Conservation (phyloP, 2,888 invertebrate genomes). For the Melangyna quadrimaculata region DNA sequence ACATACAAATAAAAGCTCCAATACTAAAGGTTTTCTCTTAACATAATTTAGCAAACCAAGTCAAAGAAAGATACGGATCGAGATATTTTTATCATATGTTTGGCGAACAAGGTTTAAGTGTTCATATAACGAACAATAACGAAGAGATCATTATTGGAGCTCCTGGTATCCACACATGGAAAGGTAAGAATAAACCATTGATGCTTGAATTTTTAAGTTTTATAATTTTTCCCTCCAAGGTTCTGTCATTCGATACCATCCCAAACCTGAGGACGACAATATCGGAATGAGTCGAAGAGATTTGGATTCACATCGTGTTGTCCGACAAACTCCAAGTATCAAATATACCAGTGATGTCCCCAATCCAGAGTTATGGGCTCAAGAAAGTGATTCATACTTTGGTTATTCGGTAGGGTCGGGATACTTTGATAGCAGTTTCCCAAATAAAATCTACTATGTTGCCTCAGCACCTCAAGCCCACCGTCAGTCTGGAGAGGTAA, state of each 20-base stretch:
- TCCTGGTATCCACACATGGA: constrained; percentile 80
- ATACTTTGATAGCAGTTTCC: constrained; percentile 77
- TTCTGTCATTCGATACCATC: constrained; percentile 78
- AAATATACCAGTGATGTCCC: constrained; percentile 76
- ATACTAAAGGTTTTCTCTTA: not conserved
- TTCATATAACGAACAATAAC: constrained; percentile 79
- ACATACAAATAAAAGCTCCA: not conserved
- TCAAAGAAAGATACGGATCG: constrained; percentile 65
- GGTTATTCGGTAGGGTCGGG: constrained; percentile 80
- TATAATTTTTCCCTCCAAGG: not conserved
- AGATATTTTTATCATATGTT: constrained; percentile 77
- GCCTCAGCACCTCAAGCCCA: constrained; percentile 81
- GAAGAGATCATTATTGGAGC: constrained; percentile 80
- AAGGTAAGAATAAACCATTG: constrained; percentile 36
- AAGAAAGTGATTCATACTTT: constrained; percentile 79
- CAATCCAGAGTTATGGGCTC: constrained; percentile 76
- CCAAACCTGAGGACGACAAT: constrained; percentile 74
- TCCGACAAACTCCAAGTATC: constrained; percentile 56
- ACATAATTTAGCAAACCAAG: constrained; percentile 73
- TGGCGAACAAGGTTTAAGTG: constrained; percentile 80
- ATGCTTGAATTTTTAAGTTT: not conserved
- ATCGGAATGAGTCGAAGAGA: constrained; percentile 33
- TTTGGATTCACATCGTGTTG: constrained; percentile 70
- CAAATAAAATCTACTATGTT: constrained; percentile 76
- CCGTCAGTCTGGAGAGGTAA: constrained; percentile 79